Evolutionary conservation across 2,797 vertebrate species (phyloP), one percentile per base, ranked within the genome.

Genomic region (Choloepus didactylus): DNA sequence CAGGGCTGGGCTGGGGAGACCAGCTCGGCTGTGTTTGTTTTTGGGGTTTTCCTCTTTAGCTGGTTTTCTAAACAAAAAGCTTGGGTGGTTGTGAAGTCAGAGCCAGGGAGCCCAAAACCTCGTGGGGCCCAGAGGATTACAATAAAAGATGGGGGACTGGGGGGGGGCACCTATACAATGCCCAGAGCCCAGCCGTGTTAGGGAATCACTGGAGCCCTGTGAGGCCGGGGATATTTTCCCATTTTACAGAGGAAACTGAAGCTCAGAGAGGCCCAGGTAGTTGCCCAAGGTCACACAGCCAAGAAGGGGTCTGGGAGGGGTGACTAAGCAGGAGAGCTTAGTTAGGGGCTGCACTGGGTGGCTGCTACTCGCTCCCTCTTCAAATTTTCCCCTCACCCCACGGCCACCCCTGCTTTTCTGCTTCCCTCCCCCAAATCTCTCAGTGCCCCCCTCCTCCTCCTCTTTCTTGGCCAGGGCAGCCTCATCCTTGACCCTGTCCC

Each of bases 11-110:
- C 69, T 67, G 75, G 25, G 70, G 87, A 85, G 54, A 69, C 72
- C 83, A 84, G 82, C 54, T 86, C 93, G 59, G 49, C 59, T 91
- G 67, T 91, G 81, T 89, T 95, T 92, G 70, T 80, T 81, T 93
- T 49, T 8, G 90, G 94, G 95, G 75, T 66, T 96, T 96, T 97
- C 87, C 92, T 96, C 73, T 86, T 49, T 35, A 2, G 49, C 92
- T 94, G 64, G 15, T 89, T 94, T 95, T 88, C 83, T 89, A 80
- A 84, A 94, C 44, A 44, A 75, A 92, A 79, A 31, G 25, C 38
- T 62, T 81, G 18, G 54, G 70, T 73, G 67, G 77, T 64, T 64
- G 49, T 76, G 72, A 91, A 59, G 15, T 31, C 94, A 90, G 92
- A 80, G 84, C 59, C 38, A 70, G 29, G 46, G 54, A 23, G 5